A percentile compares a stretch with the other conserved stretches of the same genome.
These are phyloP conservation scores for Periophthalmodon schlosseri DNA, from an alignment of 2,113 vertebrate species.

Conservation along the genomic window DNA sequence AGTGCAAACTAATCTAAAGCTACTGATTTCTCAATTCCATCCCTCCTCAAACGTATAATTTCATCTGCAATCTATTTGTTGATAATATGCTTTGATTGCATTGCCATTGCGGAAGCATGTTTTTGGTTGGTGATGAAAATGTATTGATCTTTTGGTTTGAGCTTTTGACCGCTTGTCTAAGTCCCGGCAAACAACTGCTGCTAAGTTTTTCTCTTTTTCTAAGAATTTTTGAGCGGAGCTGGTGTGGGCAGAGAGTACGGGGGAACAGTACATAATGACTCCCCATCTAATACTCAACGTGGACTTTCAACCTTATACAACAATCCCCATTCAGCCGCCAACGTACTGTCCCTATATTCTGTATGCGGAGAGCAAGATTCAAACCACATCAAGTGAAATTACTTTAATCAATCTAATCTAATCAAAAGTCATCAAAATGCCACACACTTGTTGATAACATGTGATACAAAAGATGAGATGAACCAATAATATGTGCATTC, in stretches of 20 bases:
- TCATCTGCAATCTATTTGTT: not conserved
- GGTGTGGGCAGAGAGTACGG: conserved; percentile 16
- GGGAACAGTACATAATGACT: conserved; percentile 23
- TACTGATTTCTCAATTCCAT: not conserved
- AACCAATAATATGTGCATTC: not conserved
- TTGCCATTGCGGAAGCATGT: conserved; percentile 28
- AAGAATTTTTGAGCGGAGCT: conserved; percentile 36
- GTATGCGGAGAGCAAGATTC: not conserved
- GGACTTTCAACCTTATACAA: conserved; percentile 54
- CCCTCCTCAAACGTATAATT: not conserved
- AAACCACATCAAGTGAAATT: not conserved
- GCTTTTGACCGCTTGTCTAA: conserved; percentile 58
- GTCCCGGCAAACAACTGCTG: conserved; percentile 57
- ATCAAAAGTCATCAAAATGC: conserved; percentile 8
- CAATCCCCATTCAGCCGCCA: not conserved
- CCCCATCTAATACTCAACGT: conserved; percentile 40
- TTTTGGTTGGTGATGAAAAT: conserved; percentile 52
- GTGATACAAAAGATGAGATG: not conserved
- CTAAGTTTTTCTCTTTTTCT: conserved; percentile 45
- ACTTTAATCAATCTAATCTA: no score
- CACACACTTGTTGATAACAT: not conserved
- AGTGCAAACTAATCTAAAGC: not conserved
- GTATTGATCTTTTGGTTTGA: conserved; percentile 57
- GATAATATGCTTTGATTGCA: conserved; percentile 15
- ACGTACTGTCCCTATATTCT: not conserved